phyloP scores from a whole-genome alignment of 2,888 invertebrate genomes.

The Lochmaea crataegi region DNA sequence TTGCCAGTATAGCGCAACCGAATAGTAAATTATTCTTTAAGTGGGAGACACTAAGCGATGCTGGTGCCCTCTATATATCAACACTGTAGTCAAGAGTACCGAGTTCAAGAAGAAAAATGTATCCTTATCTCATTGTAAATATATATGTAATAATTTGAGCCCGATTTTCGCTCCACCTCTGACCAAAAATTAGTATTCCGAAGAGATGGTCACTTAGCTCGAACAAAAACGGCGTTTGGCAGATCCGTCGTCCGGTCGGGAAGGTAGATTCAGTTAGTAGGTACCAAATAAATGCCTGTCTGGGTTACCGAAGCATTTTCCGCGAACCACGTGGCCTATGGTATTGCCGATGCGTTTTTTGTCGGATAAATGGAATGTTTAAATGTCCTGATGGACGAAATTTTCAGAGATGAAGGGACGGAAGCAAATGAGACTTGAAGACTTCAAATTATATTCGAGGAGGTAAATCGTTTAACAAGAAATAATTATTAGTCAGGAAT shows the following conservation, averaged over 20 bases:
- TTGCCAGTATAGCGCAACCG: no score
- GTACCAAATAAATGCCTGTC: constrained; percentile 54
- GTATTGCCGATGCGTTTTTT: constrained; percentile 50
- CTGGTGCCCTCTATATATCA: no score
- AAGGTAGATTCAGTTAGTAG: constrained; percentile 37
- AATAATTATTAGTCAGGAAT: not conserved
- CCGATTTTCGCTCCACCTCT: not conserved
- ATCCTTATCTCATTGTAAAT: not conserved
- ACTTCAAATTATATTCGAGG: not conserved
- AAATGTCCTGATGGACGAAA: constrained; percentile 31
- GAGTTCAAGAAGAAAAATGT: not conserved
- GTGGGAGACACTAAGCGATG: no score
- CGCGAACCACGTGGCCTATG: constrained; percentile 58
- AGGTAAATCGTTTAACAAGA: not conserved
- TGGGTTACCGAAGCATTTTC: constrained; percentile 54
- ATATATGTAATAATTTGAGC: not conserved
- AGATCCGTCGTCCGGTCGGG: constrained; percentile 35
- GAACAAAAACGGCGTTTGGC: constrained; percentile 47
- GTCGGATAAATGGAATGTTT: constrained; percentile 47
- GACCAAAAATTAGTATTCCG: constrained; percentile 55
- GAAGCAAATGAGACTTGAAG: not conserved
- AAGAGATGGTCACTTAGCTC: constrained; percentile 50
- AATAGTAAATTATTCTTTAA: no score
- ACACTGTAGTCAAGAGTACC: no score
- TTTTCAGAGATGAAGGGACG: constrained; percentile 5